Conservation (phyloP, 1,140 invertebrate genomes). For the Drosophila watanabei region DNA sequence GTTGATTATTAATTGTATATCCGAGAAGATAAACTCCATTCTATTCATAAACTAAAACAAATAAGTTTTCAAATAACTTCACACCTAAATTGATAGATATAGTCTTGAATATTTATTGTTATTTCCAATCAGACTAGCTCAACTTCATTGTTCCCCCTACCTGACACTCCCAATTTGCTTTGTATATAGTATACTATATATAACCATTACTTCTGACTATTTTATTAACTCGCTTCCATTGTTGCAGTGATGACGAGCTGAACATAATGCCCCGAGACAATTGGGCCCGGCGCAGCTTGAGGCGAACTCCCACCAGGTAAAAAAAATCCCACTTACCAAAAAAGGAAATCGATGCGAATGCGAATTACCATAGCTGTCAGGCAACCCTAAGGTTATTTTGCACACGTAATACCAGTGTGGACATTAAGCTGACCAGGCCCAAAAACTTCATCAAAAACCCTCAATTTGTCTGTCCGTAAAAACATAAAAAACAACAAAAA, state of each 20-base stretch:
- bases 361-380: conserved; percentile 31
- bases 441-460: conserved; percentile 36
- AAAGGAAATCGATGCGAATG: conserved; percentile 36
- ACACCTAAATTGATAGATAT: neutral
- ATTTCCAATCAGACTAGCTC: neutral
- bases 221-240: conserved; percentile 58
- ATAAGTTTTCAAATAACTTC: neutral
- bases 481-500: conserved; percentile 10
- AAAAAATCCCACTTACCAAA: conserved; percentile 21
- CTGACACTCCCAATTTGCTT: conserved; percentile 8
- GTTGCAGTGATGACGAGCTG: conserved; percentile 79
- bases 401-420: conserved; percentile 33
- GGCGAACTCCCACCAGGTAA: conserved; percentile 91
- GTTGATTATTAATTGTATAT: no score
- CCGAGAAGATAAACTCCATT: no score
- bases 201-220: conserved; percentile 1
- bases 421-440: conserved; percentile 31
- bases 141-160: neutral
- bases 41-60: no score
- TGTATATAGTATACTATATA: neutral
- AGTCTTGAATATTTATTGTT: no score
- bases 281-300: conserved; percentile 91
- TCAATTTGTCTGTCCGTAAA: conserved; percentile 46
- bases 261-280: conserved; percentile 89
- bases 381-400: conserved; percentile 25